Conservation (phyloP, 2,888 invertebrate genomes). For the Thalpophila matura region DNA sequence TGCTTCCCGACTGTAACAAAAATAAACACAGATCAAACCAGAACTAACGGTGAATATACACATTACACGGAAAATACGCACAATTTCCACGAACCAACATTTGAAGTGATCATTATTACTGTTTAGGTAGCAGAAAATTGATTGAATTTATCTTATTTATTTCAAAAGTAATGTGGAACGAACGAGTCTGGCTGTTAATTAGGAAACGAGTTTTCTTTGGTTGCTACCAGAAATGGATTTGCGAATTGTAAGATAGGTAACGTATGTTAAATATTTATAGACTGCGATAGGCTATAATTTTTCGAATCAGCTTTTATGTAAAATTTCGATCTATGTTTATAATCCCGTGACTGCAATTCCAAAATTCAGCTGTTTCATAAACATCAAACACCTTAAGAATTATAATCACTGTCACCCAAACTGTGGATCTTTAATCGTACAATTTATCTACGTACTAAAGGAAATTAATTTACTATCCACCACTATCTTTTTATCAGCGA, state of each 20-base stretch:
- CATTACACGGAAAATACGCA: slow-evolving; percentile 26
- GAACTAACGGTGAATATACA: slow-evolving; percentile 36
- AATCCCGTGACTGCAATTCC: too few species aligned
- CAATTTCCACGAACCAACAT: slow-evolving; percentile 36
- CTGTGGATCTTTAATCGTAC: not conserved
- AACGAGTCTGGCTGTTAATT: slow-evolving; percentile 48
- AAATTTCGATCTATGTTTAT: too few species aligned
- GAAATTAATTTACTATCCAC: too few species aligned
- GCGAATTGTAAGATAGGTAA: slow-evolving; percentile 20
- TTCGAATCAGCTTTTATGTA: slow-evolving; percentile 3
- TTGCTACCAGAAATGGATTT: slow-evolving; percentile 34
- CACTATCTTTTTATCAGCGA: not conserved
- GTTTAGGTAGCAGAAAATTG: slow-evolving; percentile 20
- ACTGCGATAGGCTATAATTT: slow-evolving; percentile 1
- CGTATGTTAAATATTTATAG: slow-evolving; percentile 28
- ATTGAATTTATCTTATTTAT: slow-evolving; percentile 37
- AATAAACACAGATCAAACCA: slow-evolving; percentile 49
- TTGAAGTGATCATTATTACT: slow-evolving; percentile 16
- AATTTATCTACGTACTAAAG: not conserved
- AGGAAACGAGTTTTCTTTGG: slow-evolving; percentile 60
- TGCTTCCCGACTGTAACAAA: slow-evolving; percentile 94
- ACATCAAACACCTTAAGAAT: not conserved
- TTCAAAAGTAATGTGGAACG: slow-evolving; percentile 19
- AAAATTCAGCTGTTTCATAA: not conserved
- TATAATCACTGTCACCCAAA: not conserved